phyloP scores from a whole-genome alignment of 1,140 invertebrate species.

The Drosophila santomea region DNA sequence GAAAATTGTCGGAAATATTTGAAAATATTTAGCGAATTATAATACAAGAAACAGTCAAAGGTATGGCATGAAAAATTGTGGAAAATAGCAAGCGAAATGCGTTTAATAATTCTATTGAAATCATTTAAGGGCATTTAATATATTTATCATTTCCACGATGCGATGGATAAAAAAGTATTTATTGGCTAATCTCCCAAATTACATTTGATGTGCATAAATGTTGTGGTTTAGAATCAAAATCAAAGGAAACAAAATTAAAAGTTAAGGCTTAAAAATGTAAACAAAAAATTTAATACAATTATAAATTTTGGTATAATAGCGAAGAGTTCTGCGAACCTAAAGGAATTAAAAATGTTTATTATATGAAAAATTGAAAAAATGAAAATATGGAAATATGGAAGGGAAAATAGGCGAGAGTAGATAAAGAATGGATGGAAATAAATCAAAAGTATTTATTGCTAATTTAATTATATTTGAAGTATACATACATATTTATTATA shows the following conservation, averaged over 20 bases:
- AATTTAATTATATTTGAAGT: slow-evolving; percentile 84
- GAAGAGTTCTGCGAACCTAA: slow-evolving; percentile 55
- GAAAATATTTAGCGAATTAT: slow-evolving; percentile 75
- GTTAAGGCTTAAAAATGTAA: slow-evolving; percentile 47
- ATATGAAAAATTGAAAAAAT: slow-evolving; percentile 30
- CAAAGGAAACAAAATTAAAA: slow-evolving; percentile 48
- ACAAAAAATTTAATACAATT: slow-evolving; percentile 33
- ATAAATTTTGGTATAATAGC: slow-evolving; percentile 56
- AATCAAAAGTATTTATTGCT: slow-evolving; percentile 78
- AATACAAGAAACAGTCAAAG: slow-evolving; percentile 37
- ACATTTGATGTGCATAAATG: slow-evolving; percentile 77
- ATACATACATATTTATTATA: slow-evolving; percentile 84
- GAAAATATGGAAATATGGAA: slow-evolving; percentile 11
- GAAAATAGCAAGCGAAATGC: slow-evolving; percentile 30
- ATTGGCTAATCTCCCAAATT: slow-evolving; percentile 72
- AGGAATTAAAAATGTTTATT: slow-evolving; percentile 59
- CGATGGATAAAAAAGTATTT: slow-evolving; percentile 46
- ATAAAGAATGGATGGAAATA: slow-evolving; percentile 33
- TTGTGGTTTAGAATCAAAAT: slow-evolving; percentile 77
- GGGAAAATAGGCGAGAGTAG: slow-evolving; percentile 25
- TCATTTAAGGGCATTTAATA: slow-evolving; percentile 60
- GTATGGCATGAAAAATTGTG: slow-evolving; percentile 39
- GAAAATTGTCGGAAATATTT: slow-evolving; percentile 66
- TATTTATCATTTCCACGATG: slow-evolving; percentile 55
- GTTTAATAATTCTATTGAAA: slow-evolving; percentile 30